Conservation (phyloP, 2,113 vertebrate species). For the Marmota flaviventris region DNA sequence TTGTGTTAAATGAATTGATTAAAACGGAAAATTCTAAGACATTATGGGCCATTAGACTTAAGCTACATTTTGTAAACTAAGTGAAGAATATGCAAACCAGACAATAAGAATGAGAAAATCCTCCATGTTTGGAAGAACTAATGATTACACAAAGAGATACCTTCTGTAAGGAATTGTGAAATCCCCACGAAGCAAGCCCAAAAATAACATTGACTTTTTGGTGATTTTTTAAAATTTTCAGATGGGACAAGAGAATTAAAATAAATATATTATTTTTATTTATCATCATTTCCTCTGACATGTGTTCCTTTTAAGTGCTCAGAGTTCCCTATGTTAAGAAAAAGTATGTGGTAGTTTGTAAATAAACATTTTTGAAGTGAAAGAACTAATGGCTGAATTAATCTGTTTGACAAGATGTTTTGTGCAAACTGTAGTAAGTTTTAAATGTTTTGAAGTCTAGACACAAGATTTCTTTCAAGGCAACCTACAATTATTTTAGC, state of each 20-base stretch:
- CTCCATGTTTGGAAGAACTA: background rate
- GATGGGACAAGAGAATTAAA: background rate
- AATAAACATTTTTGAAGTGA: background rate
- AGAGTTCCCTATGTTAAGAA: background rate
- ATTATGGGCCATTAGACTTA: background rate
- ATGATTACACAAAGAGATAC: background rate
- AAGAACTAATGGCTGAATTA: background rate
- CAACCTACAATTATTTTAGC: background rate
- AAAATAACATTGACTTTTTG: background rate
- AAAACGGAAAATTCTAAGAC: background rate
- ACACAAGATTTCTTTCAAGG: background rate
- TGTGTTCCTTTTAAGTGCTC: background rate
- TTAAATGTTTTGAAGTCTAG: background rate
- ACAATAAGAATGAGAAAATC: background rate
- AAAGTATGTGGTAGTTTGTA: background rate
- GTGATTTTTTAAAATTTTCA: background rate
- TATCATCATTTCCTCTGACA: background rate
- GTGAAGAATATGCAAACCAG: background rate
- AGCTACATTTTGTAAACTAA: background rate
- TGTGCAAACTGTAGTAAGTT: background rate
- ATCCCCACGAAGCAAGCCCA: background rate
- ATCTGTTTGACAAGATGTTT: background rate
- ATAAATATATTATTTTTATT: background rate
- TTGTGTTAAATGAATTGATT: background rate
- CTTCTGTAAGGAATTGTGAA: background rate